Base-by-base conservation (phyloP, 2,888 invertebrate genomes). In the Anodontia alba region DNA sequence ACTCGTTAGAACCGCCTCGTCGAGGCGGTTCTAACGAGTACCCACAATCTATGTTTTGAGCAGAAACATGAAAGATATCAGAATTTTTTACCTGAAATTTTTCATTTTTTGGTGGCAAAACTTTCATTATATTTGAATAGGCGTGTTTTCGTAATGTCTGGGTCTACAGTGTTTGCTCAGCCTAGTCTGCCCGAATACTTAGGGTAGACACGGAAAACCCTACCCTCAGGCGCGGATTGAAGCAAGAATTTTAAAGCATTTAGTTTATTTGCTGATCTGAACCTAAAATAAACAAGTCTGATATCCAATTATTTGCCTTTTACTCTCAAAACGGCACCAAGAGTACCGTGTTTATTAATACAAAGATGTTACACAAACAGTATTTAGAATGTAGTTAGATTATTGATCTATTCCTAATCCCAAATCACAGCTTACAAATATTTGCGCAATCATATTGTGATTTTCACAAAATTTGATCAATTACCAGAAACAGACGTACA, bases 311-410 rank as follows among this genome's bases (percentile, higher is more conserved):
- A 31, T 29, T 10, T 33, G 17, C 29, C 12, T 23, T 26, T 54
- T 26, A 29, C 26, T 29, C 26, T 26, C 29, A 31, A 62, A 31
- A 62, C 29, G 62, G 20, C 26, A 5, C 29, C 29, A 12, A 29
- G 33, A 15, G 62, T 62, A 17, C 62, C 5, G 17, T 62, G 62
- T 62, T 62, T 62, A 62, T 62, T 62, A 62, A 33, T 23, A 33
- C 33, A 62, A 62, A 62, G 62, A 62, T 33, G 62, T 62, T 62
- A 20, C 62, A 62, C 29, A 31, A 62, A 62, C n/a, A 62, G 62
- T 62, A 23, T 62, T 62, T 62, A 62, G 62, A 31, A 31, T 12
- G 62, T 62, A 17, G 17, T 33, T 33, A 8, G 17, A 62, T 5
- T 17, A 23, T 26, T 54, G 23, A 26, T 46, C 46, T 3, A 23